Evolutionary conservation across 2,797 vertebrate genomes (phyloP).

Genomic region (Myotis pilosus): DNA sequence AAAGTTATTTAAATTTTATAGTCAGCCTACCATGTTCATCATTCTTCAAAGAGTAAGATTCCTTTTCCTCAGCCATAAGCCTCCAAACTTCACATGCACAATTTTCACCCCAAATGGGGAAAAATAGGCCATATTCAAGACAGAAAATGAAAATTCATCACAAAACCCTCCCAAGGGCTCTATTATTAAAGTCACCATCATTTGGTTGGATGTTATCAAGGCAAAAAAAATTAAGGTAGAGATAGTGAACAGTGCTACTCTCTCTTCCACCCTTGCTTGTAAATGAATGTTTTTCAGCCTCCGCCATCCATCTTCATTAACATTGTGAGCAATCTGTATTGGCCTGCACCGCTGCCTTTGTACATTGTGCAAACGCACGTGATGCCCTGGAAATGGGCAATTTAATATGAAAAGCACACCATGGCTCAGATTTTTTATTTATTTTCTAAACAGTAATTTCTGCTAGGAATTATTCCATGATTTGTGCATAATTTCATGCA

Average conservation of each 20-base stretch:
- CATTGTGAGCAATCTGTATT: constrained; percentile 81
- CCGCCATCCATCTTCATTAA: constrained; percentile 84
- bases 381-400: constrained; percentile 85
- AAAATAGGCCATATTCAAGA: constrained; percentile 57
- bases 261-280: constrained; percentile 67
- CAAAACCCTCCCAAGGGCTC: constrained; percentile 73
- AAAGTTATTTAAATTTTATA: constrained; percentile 42
- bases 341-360: constrained; percentile 64
- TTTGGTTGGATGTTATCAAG: constrained; percentile 75
- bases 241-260: constrained; percentile 56
- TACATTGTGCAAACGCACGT: constrained; percentile 78
- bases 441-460: constrained; percentile 87
- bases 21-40: neutral
- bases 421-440: constrained; percentile 82
- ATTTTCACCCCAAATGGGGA: constrained; percentile 38
- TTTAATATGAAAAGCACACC: constrained; percentile 87
- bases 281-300: constrained; percentile 80
- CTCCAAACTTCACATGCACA: constrained; percentile 64
- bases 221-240: constrained; percentile 73
- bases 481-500: constrained; percentile 86
- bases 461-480: constrained; percentile 85
- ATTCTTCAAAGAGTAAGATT: constrained; percentile 23
- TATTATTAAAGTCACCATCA: constrained; percentile 79
- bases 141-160: constrained; percentile 71
- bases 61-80: constrained; percentile 37